Evolutionary conservation across 2,888 invertebrate genomes (phyloP), one percentile per base, ranked within the genome.

Genomic region (Rotaria magnacalcarata): DNA sequence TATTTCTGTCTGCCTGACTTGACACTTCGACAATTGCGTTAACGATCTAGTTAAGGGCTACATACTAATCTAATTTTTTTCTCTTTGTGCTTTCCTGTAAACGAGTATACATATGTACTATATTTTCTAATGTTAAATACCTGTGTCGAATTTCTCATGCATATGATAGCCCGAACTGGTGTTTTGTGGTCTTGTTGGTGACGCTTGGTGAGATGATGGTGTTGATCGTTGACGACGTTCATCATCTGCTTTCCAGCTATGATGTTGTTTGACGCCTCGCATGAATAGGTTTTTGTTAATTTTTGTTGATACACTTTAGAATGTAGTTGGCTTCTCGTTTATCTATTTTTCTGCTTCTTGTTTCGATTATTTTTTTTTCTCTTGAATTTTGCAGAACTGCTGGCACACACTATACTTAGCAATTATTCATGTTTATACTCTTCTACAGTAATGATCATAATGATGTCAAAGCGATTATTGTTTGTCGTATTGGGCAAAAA

Each of bases 201-300:
- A 67, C 19, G 34, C 16, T 67, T 67, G 67, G 7, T 1, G 14
- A 6, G 67, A 67, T 67, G 67, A 27, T 67, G 11, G 19, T 41
- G 11, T 5, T 47, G 34, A 47, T 47, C 80, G 80, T 47, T 80
- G 47, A 5, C 80, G 80, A 47, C 80, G 80, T 47, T 80, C 80
- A 80, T 80, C 47, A 80, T 80, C 80, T 7, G 16, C 14, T 47
- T 80, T 80, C 80, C 80, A 80, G 14, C 80, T 47, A 47, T 47
- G 67, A 67, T 67, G 67, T 67, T 67, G 80, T 80, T 80, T 80
- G 19, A 47, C n/a, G 47, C 80, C 16, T 3, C 80, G 80, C 80
- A 80, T 80, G 80, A 47, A 34, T 67, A 24, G 19, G 0, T 67
- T 67, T 67, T 34, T 0, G 34, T 3, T 67, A 11, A 0, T 67